Percentiles rank a stretch among this genome's conserved stretches.
These are phyloP conservation scores for Perognathus longimembris DNA, from an alignment of 2,113 vertebrate genomes.

Conservation along the genomic window DNA sequence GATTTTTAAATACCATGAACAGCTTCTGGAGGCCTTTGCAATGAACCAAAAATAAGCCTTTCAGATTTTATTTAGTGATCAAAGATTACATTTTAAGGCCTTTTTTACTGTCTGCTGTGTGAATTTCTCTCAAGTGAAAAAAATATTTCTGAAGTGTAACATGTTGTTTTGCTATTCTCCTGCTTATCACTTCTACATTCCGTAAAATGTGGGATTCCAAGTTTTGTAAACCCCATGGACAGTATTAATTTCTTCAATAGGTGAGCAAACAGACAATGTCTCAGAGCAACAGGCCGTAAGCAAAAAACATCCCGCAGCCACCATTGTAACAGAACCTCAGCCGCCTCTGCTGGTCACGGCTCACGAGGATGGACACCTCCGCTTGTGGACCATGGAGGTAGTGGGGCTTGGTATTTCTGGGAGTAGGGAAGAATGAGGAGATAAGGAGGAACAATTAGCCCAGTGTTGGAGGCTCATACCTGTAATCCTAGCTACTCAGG, in stretches of 20 bases:
- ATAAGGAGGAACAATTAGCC: background rate
- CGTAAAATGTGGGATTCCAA: constrained; percentile 10
- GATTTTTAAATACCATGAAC: background rate
- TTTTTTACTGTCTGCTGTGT: background rate
- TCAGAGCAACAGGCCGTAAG: background rate
- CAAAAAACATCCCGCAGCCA: background rate
- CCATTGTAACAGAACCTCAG: background rate
- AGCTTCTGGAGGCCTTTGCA: background rate
- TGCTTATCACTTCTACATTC: background rate
- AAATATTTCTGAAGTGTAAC: background rate
- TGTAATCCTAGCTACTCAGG: too few species aligned
- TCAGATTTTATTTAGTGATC: background rate
- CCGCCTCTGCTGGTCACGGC: constrained; percentile 83
- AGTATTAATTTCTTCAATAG: constrained; percentile 29
- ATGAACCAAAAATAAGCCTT: background rate
- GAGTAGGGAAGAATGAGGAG: background rate
- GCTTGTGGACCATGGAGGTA: constrained; percentile 85
- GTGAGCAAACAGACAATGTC: background rate
- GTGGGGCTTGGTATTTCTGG: background rate
- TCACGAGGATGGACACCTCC: constrained; percentile 85
- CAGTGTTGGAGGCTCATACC: too few species aligned
- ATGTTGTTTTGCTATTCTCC: constrained; percentile 1
- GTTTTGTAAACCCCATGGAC: background rate
- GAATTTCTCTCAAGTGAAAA: background rate
- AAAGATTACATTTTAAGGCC: background rate